Percentiles rank a stretch among this genome's conserved stretches.
These are phyloP conservation scores for Machimus atricapillus DNA, from an alignment of 2,888 invertebrate species.

Conservation along the genomic window DNA sequence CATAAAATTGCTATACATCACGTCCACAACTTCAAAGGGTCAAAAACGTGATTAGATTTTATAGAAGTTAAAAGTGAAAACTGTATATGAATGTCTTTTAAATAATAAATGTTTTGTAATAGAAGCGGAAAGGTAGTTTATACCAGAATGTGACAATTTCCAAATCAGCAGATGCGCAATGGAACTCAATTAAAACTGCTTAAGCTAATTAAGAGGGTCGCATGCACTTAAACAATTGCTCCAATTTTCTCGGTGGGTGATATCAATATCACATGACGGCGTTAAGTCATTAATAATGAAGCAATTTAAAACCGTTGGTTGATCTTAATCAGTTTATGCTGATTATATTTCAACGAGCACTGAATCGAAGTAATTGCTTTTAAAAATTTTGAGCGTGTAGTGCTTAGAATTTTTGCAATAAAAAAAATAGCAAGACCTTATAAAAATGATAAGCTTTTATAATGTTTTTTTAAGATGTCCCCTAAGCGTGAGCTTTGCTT, in stretches of 20 bases:
- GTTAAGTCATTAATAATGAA: not conserved
- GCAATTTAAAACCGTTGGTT: not conserved
- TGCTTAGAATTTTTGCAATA: not conserved
- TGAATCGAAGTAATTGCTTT: not conserved
- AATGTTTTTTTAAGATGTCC: no score
- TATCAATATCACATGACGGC: not conserved
- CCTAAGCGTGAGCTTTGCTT: no score
- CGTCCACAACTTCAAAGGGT: slow-evolving; percentile 60
- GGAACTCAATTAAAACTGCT: slow-evolving; percentile 36
- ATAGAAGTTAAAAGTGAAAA: not conserved
- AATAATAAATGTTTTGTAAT: not conserved
- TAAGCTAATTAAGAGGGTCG: slow-evolving; percentile 38
- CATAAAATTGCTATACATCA: slow-evolving; percentile 76
- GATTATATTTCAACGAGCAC: not conserved
- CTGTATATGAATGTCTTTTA: not conserved
- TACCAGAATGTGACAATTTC: not conserved
- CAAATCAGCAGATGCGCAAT: not conserved
- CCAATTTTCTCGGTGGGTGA: not conserved
- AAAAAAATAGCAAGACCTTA: no score
- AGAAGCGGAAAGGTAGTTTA: not conserved
- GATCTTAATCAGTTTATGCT: not conserved
- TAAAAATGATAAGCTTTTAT: no score
- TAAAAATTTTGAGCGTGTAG: not conserved
- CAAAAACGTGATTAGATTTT: not conserved
- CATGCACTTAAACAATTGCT: not conserved